Evolutionary conservation across 2,113 vertebrate species (phyloP), one percentile per base, ranked within the genome.

Genomic region (Semnornis frantzii): DNA sequence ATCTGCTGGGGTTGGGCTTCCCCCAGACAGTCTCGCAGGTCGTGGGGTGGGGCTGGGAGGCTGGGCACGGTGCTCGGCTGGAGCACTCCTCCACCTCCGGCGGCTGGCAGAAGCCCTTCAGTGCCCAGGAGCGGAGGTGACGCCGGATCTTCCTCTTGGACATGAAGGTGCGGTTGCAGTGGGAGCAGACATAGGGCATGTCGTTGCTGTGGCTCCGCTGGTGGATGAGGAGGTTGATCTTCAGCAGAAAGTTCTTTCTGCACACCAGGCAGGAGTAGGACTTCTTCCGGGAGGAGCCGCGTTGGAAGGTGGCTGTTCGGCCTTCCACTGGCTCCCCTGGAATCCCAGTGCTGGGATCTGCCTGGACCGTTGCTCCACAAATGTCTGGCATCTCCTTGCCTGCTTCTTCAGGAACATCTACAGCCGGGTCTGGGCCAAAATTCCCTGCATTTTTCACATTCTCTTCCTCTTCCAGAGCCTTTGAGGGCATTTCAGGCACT

Each of bases 171-270:
- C 52, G 39, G 79, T 62, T 3, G 2, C 95, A 96, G 86, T 94
- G 80, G 8, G 17, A 2, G 1, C 91, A 96, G 50, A 73, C 3
- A 4, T 88, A 94, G 12, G 94, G 91, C 80, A 15, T 30, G 7
- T 46, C 73, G 75, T 48, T 75, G 23, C 6, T 33, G 68, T 96
- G 95, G 88, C 64, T 34, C 2, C 76, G 19, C 80, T 94, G 71
- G 76, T 95, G 95, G 79, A 95, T 90, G 59, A 89, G 4, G 11
- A 96, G 60, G 88, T 93, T 96, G 92, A 96, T 95, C 57, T 93
- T 82, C 25, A 95, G 88, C 75, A 95, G 88, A 7, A 96, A 96
- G 33, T 10, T 94, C 8, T 82, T 96, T 54, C 75, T 55, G 59
- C 94, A 96, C 19, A 95, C 20, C 1, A 68, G 59, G 72, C 94